Evolutionary conservation across 2,888 invertebrate species (phyloP).

Genomic region (Hydrotaea cyrtoneurina): DNA sequence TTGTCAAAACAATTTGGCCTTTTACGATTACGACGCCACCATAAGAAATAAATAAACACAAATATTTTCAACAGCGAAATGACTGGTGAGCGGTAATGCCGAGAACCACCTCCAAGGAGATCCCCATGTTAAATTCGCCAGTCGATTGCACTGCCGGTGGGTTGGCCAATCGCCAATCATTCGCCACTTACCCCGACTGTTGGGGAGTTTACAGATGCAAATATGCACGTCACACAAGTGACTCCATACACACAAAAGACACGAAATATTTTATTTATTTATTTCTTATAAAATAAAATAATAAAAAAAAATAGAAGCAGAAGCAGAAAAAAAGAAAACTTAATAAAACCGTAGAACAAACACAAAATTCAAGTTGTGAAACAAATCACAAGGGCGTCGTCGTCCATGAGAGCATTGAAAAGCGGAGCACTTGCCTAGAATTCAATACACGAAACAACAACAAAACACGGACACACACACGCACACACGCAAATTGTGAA

Average conservation of each 20-base stretch:
- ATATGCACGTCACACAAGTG: background rate
- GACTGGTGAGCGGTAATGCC: too few species aligned
- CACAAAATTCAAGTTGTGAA: slow-evolving; percentile 5
- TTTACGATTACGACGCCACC: too few species aligned
- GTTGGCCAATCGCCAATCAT: too few species aligned
- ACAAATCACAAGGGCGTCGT: slow-evolving; percentile 11
- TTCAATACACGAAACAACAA: slow-evolving; percentile 14
- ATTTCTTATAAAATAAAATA: background rate
- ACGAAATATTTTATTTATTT: background rate
- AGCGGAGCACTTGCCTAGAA: background rate
- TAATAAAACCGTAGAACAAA: background rate
- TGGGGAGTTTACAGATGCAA: slow-evolving; percentile 17
- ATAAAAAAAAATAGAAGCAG: background rate
- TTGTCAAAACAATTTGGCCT: too few species aligned
- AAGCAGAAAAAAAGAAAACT: background rate
- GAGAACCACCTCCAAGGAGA: too few species aligned
- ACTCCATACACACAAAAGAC: background rate
- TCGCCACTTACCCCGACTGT: too few species aligned
- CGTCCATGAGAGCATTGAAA: background rate
- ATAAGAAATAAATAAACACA: too few species aligned
- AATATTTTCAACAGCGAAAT: too few species aligned
- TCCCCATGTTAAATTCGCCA: too few species aligned
- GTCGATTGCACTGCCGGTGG: too few species aligned
- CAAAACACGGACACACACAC: background rate
- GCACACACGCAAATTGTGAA: too few species aligned